These are phyloP conservation scores for Boloria euphrosyne DNA, from an alignment of 2,888 invertebrate genomes.

Conservation along the genomic window DNA sequence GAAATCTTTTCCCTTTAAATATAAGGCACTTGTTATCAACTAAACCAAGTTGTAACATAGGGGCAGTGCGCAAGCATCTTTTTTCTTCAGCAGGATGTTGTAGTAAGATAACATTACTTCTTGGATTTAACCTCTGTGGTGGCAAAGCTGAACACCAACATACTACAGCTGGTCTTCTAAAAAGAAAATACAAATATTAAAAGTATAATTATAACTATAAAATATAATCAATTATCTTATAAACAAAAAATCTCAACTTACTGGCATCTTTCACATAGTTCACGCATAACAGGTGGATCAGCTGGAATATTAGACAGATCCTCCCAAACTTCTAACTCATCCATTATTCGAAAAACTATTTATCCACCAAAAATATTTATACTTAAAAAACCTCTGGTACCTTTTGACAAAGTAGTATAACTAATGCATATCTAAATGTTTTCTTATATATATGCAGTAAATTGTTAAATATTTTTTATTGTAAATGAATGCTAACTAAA, in stretches of 20 bases:
- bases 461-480: too few relatives aligned
- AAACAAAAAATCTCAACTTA: slow-evolving; percentile 61
- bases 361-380: too few relatives aligned
- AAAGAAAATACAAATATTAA: neutral
- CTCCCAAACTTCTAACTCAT: slow-evolving; percentile 82
- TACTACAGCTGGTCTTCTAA: slow-evolving; percentile 91
- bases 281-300: slow-evolving; percentile 89
- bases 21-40: slow-evolving; percentile 88
- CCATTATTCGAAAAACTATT: slow-evolving; percentile 48
- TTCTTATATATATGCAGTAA: too few relatives aligned
- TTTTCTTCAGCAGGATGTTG: slow-evolving; percentile 98
- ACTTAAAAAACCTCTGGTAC: too few relatives aligned
- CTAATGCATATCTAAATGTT: too few relatives aligned
- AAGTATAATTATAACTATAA: neutral
- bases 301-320: slow-evolving; percentile 88
- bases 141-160: slow-evolving; percentile 96
- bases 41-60: slow-evolving; percentile 92
- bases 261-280: slow-evolving; percentile 88
- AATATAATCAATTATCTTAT: neutral
- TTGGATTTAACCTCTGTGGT: slow-evolving; percentile 84
- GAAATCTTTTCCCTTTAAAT: slow-evolving; percentile 92
- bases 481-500: too few relatives aligned
- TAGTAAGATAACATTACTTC: slow-evolving; percentile 89
- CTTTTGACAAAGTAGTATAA: too few relatives aligned
- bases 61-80: slow-evolving; percentile 92